Evolutionary conservation across 1,140 invertebrate genomes (phyloP).

Genomic region (Procambarus clarkii): DNA sequence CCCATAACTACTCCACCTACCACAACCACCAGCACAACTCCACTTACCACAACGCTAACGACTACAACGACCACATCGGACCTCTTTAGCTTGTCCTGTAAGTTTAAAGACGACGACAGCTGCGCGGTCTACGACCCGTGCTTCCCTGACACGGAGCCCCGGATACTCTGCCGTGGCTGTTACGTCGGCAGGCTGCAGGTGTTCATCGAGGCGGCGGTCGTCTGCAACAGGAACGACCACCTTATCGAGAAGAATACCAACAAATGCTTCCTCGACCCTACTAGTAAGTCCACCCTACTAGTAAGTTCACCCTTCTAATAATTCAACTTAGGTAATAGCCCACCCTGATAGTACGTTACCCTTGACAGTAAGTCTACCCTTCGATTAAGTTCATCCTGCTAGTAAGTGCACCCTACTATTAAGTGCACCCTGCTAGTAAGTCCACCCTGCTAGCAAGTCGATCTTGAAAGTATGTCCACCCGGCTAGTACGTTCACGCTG

Average conservation of each 20-base stretch:
- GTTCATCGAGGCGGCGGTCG: not conserved
- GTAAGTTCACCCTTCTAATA: too few relatives aligned
- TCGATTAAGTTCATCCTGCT: too few relatives aligned
- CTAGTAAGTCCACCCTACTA: not conserved
- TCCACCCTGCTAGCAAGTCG: too few relatives aligned
- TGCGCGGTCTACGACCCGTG: not conserved
- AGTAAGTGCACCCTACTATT: too few relatives aligned
- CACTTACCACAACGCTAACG: not conserved
- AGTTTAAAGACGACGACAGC: not conserved
- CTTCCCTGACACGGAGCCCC: not conserved
- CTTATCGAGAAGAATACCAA: not conserved
- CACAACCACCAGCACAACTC: not conserved
- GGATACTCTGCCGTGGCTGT: constrained; percentile 10
- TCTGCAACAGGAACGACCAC: not conserved
- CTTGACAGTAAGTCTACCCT: too few relatives aligned
- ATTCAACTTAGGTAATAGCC: too few relatives aligned
- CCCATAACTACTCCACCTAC: too few relatives aligned
- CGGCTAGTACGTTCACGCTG: too few relatives aligned
- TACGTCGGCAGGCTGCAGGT: not conserved
- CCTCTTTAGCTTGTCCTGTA: not conserved
- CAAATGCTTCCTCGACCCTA: not conserved
- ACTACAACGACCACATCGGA: not conserved
- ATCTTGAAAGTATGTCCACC: too few relatives aligned
- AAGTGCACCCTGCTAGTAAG: too few relatives aligned
- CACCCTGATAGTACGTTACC: too few relatives aligned